Percentiles rank a stretch among this genome's conserved stretches.
Evolutionary conservation across 2,113 vertebrate genomes (phyloP).

Genomic region (Opisthocomus hoazin): DNA sequence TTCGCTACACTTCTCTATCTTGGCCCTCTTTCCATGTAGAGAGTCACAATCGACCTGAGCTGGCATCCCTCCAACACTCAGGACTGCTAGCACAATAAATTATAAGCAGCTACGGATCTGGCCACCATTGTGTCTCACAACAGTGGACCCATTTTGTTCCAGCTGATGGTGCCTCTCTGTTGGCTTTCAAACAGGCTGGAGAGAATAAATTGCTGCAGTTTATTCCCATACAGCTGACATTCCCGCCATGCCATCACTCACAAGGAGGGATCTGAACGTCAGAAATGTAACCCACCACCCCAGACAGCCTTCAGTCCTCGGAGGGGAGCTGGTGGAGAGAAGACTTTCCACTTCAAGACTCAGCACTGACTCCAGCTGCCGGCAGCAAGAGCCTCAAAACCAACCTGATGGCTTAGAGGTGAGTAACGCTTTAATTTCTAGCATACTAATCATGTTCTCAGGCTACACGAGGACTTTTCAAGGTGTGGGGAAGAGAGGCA

Average conservation of each 20-base stretch:
- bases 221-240: constrained; percentile 66
- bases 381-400: constrained; percentile 13
- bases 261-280: constrained; percentile 20
- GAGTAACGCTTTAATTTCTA: constrained; percentile 55
- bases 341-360: not conserved
- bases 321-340: constrained; percentile 8
- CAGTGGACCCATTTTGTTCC: not conserved
- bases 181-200: constrained; percentile 17
- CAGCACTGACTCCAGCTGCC: not conserved
- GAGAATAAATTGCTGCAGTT: constrained; percentile 49
- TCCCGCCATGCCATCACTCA: constrained; percentile 60
- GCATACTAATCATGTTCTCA: not conserved
- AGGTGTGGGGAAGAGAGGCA: not conserved
- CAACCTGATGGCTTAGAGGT: constrained; percentile 22
- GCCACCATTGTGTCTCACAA: not conserved
- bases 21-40: not conserved
- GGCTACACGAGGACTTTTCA: not conserved
- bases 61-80: not conserved
- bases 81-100: not conserved
- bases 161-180: not conserved
- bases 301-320: constrained; percentile 25
- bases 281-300: constrained; percentile 57
- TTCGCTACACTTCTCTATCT: not conserved
- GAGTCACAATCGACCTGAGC: not conserved
- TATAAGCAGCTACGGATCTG: not conserved